Base-by-base conservation (phyloP, 2,888 invertebrate genomes). In the Germaria angustata region DNA sequence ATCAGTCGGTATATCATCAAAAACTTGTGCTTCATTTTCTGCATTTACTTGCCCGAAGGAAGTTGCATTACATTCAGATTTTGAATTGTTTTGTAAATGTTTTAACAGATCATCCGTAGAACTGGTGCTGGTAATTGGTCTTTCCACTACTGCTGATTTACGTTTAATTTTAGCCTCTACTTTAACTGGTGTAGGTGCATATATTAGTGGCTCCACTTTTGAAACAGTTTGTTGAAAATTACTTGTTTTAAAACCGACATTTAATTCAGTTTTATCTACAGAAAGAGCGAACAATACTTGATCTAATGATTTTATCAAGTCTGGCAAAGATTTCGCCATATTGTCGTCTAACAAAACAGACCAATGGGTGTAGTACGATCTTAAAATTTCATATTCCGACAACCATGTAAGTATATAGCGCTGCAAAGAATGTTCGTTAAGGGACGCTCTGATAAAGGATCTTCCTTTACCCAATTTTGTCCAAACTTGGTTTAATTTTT, bases 211-310 rank as follows among this genome's bases (percentile, higher is more conserved):
- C 89, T 96, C 94, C 63, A 86, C 87, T 53, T 86, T 88, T 0
- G 92, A 88, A 90, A 53, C 7, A 2, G 11, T 13, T 24, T 78
- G 57, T 32, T 66, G 11, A n/a, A 13, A 1, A 9, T n/a, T 39
- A 15, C n/a, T 44, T 59, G 75, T 69, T 7, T 76, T 59, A 20
- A 17, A 28, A 15, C 9, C 76, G 0, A 93, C 92, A 91, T 95
- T 96, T 73, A 97, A 92, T 89, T 96, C 96, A 32, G 94, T 93
- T 90, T 96, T 96, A 92, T 98, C 98, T 81, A 98, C 96, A 88
- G 95, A 95, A 89, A 98, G 94, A 22, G 99, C 98, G 92, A 99
- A 99, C 85, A 98, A 92, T 88, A 98, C 95, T 68, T 97, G 95
- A 85, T 95, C 95, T 89, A 99, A 93, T 85, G 96, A 97, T 91